Evolutionary conservation across 92 coral and sea anemone genomes (phyloP), one percentile per base, ranked within the genome.

Genomic region (Porites rus): DNA sequence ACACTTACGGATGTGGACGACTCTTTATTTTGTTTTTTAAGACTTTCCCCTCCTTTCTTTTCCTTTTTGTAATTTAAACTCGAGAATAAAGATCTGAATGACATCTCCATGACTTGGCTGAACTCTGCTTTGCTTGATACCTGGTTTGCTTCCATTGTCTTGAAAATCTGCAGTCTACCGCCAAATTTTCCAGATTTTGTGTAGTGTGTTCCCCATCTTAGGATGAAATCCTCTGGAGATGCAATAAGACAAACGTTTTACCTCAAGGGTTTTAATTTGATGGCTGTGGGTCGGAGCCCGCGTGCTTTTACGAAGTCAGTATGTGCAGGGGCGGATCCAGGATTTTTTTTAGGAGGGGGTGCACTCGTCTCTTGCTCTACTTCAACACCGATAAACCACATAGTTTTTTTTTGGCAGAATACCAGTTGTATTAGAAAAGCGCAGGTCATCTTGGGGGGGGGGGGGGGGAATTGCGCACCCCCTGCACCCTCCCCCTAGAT

Each of bases 141-240:
- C 22, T 62, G 76, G 13, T 16, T 72, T 1, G 71, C 87, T 3
- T 54, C 77, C 77, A 71, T 74, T 38, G 77, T 74, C 65, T 83
- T 72, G 58, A 73, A 65, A 25, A 83, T 83, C 53, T 83, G 82
- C 6, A 83, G 68, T 51, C 73, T 69, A 16, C 87, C 87, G 18
- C 87, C 87, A 38, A 83, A 83, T 28, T 51, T 83, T 24, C 68
- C 87, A 13, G 87, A 83, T 62, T 83, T 83, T 20, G 74, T 51
- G 69, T 83, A 83, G 20, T 83, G 87, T 0, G 87, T 83, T 25
- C 87, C 87, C 87, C 87, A 83, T 10, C 87, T 80, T 22, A 73
- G 73, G 28, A 72, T 83, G 31, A 83, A 83, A 64, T 83, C 80
- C 65, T 68, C 87, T 83, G 58, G 1, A 28, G 69, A 65, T 65